Percentiles rank a stretch among this genome's conserved stretches.
phyloP scores from a whole-genome alignment of 1,140 invertebrate genomes.

The Sminthurides bifidus region DNA sequence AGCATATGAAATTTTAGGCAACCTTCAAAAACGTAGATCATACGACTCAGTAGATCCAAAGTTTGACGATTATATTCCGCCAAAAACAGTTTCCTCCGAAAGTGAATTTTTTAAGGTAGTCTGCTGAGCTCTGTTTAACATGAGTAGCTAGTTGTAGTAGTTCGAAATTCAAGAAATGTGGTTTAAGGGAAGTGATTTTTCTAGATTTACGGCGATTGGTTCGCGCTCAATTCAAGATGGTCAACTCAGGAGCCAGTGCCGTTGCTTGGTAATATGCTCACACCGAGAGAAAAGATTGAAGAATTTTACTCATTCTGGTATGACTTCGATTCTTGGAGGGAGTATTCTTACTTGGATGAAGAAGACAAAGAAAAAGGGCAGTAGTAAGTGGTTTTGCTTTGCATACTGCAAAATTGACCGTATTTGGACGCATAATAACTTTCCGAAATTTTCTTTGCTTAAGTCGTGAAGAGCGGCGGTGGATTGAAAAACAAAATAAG shows the following conservation, averaged over 20 bases:
- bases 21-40: conserved; percentile 62
- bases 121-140: background rate
- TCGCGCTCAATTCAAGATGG: conserved; percentile 83
- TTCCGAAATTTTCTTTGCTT: conserved; percentile 6
- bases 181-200: conserved; percentile 4
- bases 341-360: conserved; percentile 98
- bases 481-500: conserved; percentile 98
- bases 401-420: background rate
- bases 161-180: background rate
- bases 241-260: conserved; percentile 80
- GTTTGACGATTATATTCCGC: conserved; percentile 81
- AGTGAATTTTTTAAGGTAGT: conserved; percentile 64
- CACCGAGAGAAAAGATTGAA: conserved; percentile 61
- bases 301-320: conserved; percentile 88
- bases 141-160: background rate
- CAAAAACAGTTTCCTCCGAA: conserved; percentile 56
- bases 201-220: conserved; percentile 55
- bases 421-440: conserved; percentile 6
- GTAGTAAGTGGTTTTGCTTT: conserved; percentile 40
- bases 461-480: conserved; percentile 78
- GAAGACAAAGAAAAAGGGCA: conserved; percentile 96
- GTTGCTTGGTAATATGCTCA: conserved; percentile 60
- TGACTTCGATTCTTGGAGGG: conserved; percentile 96
- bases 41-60: conserved; percentile 94
- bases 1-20: conserved; percentile 84